These are phyloP conservation scores for Alaudala cheleensis DNA, from an alignment of 2,113 vertebrate species.

Conservation along the genomic window DNA sequence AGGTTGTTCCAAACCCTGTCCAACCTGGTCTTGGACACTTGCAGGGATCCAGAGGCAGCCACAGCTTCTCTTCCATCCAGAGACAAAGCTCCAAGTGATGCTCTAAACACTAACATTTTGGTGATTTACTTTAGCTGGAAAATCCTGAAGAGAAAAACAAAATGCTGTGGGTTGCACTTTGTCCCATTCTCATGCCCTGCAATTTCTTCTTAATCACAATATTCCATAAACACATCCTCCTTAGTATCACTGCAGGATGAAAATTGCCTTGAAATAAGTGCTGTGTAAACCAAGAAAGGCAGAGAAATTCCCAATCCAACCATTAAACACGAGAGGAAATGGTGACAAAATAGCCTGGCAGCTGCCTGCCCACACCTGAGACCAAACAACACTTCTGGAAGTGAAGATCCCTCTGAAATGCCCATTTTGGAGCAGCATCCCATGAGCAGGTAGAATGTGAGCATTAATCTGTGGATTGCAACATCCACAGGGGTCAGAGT, in stretches of 20 bases:
- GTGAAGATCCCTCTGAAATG: background rate
- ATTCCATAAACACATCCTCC: background rate
- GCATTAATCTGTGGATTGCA: background rate
- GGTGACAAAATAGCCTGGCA: background rate
- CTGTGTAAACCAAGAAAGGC: background rate
- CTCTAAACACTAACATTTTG: background rate
- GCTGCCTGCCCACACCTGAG: background rate
- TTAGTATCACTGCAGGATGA: background rate
- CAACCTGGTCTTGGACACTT: background rate
- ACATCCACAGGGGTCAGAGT: background rate
- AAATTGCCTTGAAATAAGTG: background rate
- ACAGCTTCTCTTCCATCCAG: background rate
- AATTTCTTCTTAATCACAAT: background rate
- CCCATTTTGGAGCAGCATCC: background rate
- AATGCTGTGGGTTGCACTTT: background rate
- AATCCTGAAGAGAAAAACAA: background rate
- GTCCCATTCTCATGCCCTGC: background rate
- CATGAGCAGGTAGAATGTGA: background rate
- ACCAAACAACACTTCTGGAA: background rate
- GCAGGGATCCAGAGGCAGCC: background rate
- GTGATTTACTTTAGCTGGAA: background rate
- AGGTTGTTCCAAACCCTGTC: rapidly evolving
- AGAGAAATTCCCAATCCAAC: background rate
- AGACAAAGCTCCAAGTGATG: background rate
- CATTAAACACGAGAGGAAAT: background rate